Conservation (phyloP, 2,888 invertebrate genomes). For the Pocota personata region DNA sequence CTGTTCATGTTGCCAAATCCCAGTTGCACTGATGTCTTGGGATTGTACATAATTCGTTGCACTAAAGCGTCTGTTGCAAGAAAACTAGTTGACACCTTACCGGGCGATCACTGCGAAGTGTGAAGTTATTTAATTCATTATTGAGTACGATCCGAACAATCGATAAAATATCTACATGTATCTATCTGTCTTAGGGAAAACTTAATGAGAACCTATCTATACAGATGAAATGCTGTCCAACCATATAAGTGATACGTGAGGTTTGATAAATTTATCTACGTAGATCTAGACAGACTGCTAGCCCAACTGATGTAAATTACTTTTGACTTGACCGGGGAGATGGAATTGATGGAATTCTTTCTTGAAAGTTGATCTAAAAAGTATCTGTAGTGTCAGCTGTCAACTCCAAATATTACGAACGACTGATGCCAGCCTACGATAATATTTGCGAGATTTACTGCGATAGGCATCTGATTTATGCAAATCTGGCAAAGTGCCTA, state of each 20-base stretch:
- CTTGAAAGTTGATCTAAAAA: not conserved
- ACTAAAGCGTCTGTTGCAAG: not conserved
- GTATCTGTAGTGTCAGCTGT: not conserved
- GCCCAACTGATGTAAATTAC: not conserved
- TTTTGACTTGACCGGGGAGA: not conserved
- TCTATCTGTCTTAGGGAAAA: not conserved
- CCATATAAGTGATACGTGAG: constrained; percentile 6
- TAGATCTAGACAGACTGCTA: not conserved
- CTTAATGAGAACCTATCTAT: constrained; percentile 1
- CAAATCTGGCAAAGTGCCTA: not conserved
- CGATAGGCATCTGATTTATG: constrained; percentile 39
- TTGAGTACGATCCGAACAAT: constrained; percentile 10
- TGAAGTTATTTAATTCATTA: constrained; percentile 41
- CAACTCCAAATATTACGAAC: no score
- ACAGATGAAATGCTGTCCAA: constrained; percentile 14
- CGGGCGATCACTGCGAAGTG: constrained; percentile 12
- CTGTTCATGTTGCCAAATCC: constrained; percentile 18
- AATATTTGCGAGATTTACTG: not conserved
- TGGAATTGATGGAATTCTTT: not conserved
- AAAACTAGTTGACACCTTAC: constrained; percentile 11
- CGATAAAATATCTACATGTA: constrained; percentile 10
- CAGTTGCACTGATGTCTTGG: not conserved
- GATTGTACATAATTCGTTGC: not conserved
- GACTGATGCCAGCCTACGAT: not conserved
- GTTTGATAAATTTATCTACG: not conserved